Evolutionary conservation across 2,113 vertebrate species (phyloP).

Genomic region (Eptesicus fuscus): DNA sequence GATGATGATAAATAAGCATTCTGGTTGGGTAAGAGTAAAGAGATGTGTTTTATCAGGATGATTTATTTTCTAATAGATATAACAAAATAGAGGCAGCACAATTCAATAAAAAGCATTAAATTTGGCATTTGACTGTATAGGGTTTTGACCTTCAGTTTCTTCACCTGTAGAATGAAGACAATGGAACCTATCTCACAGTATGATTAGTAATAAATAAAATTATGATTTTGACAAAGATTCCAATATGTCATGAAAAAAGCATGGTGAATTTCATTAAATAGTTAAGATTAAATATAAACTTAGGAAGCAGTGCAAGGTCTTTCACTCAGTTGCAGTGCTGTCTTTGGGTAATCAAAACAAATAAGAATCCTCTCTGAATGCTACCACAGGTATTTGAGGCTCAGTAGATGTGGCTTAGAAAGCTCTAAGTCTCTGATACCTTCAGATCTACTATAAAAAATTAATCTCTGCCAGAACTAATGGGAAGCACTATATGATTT

Average conservation of each 20-base stretch:
- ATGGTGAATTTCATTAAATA: background rate
- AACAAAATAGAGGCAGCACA: background rate
- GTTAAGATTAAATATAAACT: background rate
- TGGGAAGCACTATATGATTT: background rate
- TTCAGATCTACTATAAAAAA: background rate
- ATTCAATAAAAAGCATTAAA: background rate
- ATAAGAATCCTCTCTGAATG: background rate
- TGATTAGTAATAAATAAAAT: background rate
- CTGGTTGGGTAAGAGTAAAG: background rate
- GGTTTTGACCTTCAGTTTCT: background rate
- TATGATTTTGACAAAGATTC: background rate
- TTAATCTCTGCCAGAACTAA: background rate
- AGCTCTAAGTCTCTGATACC: background rate
- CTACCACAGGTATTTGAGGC: background rate
- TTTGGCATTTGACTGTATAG: background rate
- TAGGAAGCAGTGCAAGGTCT: background rate
- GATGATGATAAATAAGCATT: background rate
- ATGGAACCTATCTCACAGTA: background rate
- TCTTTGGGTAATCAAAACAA: background rate
- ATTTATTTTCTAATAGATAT: background rate
- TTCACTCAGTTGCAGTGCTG: background rate
- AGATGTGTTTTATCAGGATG: background rate
- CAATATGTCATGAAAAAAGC: background rate
- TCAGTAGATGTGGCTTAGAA: background rate
- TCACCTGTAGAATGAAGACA: background rate